These are phyloP conservation scores for Spheniscus mendiculus DNA, from an alignment of 2,113 vertebrate species.

Conservation along the genomic window DNA sequence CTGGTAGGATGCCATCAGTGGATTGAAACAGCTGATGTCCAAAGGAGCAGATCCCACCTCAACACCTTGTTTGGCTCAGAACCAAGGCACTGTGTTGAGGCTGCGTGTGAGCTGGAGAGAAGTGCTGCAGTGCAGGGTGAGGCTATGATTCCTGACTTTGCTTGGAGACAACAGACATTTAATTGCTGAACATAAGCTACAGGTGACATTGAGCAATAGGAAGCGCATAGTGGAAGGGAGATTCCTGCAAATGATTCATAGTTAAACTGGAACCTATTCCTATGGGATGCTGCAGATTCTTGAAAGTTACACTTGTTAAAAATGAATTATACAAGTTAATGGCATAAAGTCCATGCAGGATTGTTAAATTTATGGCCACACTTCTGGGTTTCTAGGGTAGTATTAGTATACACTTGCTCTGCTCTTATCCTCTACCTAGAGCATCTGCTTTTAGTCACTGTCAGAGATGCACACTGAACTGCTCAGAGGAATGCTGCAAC, in stretches of 20 bases:
- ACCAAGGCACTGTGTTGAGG: not conserved
- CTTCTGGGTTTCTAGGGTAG: not conserved
- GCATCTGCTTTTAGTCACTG: not conserved
- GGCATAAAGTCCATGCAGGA: not conserved
- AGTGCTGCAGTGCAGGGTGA: not conserved
- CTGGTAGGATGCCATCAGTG: not conserved
- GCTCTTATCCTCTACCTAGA: not conserved
- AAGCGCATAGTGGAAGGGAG: not conserved
- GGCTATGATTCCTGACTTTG: not conserved
- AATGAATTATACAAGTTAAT: not conserved
- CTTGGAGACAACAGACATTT: not conserved
- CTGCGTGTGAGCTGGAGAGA: not conserved
- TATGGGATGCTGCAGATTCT: not conserved
- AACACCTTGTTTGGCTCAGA: not conserved
- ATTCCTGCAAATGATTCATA: not conserved
- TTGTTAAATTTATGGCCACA: not conserved
- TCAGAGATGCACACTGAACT: not conserved
- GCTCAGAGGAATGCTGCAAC: not conserved
- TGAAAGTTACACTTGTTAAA: not conserved
- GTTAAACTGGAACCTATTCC: not conserved
- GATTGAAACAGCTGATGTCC: not conserved
- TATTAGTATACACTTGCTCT: not conserved
- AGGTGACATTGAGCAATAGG: not conserved
- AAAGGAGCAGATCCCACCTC: not conserved
- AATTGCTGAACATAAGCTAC: not conserved